These are phyloP conservation scores for Sinocyclocheilus grahami DNA, from an alignment of 2,113 vertebrate species.

Conservation along the genomic window DNA sequence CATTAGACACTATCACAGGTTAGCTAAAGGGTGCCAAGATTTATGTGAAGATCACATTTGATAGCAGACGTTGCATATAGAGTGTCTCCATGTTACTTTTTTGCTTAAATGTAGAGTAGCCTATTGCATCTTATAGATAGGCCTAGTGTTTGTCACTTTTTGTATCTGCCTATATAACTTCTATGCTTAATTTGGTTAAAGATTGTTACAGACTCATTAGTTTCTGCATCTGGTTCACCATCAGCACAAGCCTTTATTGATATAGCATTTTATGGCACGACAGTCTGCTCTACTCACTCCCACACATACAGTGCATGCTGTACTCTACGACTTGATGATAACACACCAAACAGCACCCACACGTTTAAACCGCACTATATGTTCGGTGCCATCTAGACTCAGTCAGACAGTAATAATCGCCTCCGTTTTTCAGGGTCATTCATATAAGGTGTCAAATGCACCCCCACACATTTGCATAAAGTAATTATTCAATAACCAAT, in stretches of 20 bases:
- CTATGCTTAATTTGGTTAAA: not conserved
- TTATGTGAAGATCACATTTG: slow-evolving; percentile 7
- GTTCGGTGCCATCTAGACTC: not conserved
- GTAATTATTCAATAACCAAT: slow-evolving; percentile 35
- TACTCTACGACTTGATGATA: slow-evolving; percentile 1
- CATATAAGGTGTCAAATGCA: slow-evolving; percentile 24
- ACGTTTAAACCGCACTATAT: not conserved
- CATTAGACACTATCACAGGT: not conserved
- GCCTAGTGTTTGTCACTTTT: not conserved
- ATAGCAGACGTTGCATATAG: not conserved
- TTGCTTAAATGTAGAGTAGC: not conserved
- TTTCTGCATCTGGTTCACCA: slow-evolving; percentile 1
- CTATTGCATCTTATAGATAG: not conserved
- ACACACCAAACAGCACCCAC: slow-evolving; percentile 32
- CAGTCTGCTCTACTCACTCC: slow-evolving; percentile 28
- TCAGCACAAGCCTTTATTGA: slow-evolving; percentile 5
- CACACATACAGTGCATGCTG: slow-evolving; percentile 25
- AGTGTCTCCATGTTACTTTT: not conserved
- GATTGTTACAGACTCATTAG: slow-evolving; percentile 6
- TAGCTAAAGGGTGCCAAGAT: not conserved
- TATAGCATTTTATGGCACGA: slow-evolving; percentile 1
- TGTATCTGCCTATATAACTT: not conserved
- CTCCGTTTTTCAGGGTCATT: slow-evolving; percentile 20
- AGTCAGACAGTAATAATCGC: not conserved
- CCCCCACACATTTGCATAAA: slow-evolving; percentile 26